Evolutionary conservation across 2,113 vertebrate genomes (phyloP), one percentile per base, ranked within the genome.

Genomic region (Himantopus leucocephalus): DNA sequence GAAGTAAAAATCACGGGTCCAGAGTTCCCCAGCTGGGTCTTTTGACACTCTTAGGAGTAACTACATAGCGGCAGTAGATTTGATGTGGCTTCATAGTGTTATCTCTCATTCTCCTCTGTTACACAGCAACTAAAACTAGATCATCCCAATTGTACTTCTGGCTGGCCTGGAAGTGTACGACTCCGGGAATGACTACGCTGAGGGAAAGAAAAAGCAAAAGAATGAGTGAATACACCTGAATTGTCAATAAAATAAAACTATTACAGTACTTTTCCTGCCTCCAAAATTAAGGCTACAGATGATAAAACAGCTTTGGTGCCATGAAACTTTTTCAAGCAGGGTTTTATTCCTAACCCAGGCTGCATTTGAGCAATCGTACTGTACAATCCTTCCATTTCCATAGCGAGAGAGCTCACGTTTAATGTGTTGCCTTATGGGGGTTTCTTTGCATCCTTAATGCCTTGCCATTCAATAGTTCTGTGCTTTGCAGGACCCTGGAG

Each of bases 391-490:
- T 94, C 91, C 72, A 78, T 92, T 96, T 96, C 96, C 96, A 96
- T 77, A 72, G 93, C n/a, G 55, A 67, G 79, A 92, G 93, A 97
- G 94, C 85, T 95, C 94, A 85, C n/a, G 12, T 92, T 96, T 97
- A 93, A 98, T 94, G 90, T 81, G 86, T 88, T 95, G 84, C 92
- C 96, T 98, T 98, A 45, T 90, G 88, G 83, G 87, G 59, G 73
- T 97, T 96, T 97, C 97, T 96, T 90, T 82, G 82, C 94, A 96
- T 97, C 94, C 96, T 97, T 94, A 97, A 97, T 95, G 96, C 87
- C 92, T 96, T 94, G 83, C 71, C 84, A 87, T 97, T 98, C 97
- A 96, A 82, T 68, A 96, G 93, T 91, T 97, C 92, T 89, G 90
- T 77, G 96, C 92, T 97, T 98, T 97, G 96, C 72, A 62, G 91